phyloP scores from a whole-genome alignment of 92 coral and sea anemone species.

The Epizoanthus illoricatus region DNA sequence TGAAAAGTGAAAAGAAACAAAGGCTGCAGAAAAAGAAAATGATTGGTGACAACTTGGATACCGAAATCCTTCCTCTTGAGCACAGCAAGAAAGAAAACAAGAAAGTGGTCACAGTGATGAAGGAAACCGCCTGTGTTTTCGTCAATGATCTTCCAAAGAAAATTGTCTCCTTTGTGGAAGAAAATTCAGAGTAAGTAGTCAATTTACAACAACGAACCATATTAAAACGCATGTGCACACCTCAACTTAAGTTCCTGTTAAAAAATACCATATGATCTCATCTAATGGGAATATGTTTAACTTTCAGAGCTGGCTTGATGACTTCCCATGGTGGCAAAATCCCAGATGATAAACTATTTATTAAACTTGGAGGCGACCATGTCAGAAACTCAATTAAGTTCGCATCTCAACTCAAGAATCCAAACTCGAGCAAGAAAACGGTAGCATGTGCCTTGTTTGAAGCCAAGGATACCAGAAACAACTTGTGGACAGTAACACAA shows the following conservation, averaged over 20 bases:
- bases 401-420: too few relatives aligned
- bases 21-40: neutral
- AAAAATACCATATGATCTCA: too few relatives aligned
- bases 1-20: conserved; percentile 12
- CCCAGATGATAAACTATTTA: too few relatives aligned
- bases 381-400: too few relatives aligned
- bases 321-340: too few relatives aligned
- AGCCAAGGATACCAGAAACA: too few relatives aligned
- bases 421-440: too few relatives aligned
- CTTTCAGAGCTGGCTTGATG: too few relatives aligned
- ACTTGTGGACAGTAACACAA: too few relatives aligned
- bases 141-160: neutral
- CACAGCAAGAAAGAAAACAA: neutral
- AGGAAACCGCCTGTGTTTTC: neutral
- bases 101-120: neutral
- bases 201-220: neutral
- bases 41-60: neutral
- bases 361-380: too few relatives aligned
- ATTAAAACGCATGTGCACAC: neutral
- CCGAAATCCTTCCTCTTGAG: conserved; percentile 8
- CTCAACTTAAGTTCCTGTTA: neutral
- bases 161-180: neutral
- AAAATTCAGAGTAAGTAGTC: conserved; percentile 11
- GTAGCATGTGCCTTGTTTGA: too few relatives aligned
- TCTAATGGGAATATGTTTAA: too few relatives aligned